Evolutionary conservation across 2,113 vertebrate genomes (phyloP).

Genomic region (Psilopsiagon aymara): DNA sequence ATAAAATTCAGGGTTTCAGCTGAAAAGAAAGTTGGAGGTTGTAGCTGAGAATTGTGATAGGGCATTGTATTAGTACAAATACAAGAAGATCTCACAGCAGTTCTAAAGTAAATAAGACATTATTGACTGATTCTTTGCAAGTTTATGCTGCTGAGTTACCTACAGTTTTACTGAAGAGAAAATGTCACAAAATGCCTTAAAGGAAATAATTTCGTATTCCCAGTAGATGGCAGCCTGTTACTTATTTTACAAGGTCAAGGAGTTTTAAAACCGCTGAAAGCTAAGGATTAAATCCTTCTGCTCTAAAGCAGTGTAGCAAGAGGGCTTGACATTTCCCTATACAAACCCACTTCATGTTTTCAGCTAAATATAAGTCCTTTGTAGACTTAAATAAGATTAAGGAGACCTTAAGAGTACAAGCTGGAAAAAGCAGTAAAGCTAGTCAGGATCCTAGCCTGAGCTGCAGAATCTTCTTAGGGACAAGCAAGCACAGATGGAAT

Average conservation of each 20-base stretch:
- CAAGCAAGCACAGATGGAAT: background rate
- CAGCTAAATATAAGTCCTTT: slow-evolving; percentile 40
- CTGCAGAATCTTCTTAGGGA: slow-evolving; percentile 38
- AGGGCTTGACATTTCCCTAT: slow-evolving; percentile 9
- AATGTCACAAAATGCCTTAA: background rate
- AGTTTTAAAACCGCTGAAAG: background rate
- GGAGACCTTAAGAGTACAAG: slow-evolving; percentile 30
- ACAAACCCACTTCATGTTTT: slow-evolving; percentile 7
- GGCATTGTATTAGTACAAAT: background rate
- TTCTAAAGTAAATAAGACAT: background rate
- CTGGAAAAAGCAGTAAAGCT: slow-evolving; percentile 42
- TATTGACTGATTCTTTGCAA: background rate
- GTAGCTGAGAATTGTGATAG: background rate
- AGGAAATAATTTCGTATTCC: background rate
- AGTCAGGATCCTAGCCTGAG: slow-evolving; percentile 7
- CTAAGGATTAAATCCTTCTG: background rate
- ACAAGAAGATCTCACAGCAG: background rate
- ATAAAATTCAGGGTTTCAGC: background rate
- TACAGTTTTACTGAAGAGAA: background rate
- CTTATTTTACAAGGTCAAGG: background rate
- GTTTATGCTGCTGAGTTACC: background rate
- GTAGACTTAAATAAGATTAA: slow-evolving; percentile 47
- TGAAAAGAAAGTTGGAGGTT: background rate
- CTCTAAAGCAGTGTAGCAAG: background rate
- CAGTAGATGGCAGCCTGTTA: slow-evolving; percentile 64